These are phyloP conservation scores for Zaprionus ghesquierei DNA, from an alignment of 1,140 invertebrate species.

Conservation along the genomic window DNA sequence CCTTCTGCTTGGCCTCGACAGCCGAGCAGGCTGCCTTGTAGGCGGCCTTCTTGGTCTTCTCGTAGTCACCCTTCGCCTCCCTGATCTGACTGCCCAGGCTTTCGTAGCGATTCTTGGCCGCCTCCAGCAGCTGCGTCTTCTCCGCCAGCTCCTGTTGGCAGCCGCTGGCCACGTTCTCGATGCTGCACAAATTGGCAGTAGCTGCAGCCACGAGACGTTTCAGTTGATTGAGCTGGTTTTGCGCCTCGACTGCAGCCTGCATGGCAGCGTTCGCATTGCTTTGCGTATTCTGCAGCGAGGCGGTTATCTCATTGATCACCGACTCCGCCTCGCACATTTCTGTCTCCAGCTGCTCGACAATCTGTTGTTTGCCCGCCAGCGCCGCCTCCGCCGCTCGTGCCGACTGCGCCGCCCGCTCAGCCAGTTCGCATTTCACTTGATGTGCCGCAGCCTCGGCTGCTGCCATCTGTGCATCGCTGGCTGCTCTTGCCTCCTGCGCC, in stretches of 20 bases:
- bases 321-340: slow-evolving; percentile 86
- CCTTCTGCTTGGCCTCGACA: slow-evolving; percentile 84
- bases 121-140: slow-evolving; percentile 86
- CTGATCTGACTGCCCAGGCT: slow-evolving; percentile 85
- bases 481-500: slow-evolving; percentile 86
- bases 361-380: slow-evolving; percentile 85
- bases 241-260: slow-evolving; percentile 84
- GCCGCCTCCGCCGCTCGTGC: slow-evolving; percentile 87
- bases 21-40: slow-evolving; percentile 86
- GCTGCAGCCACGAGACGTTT: slow-evolving; percentile 83
- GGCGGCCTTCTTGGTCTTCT: slow-evolving; percentile 86
- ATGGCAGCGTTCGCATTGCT: slow-evolving; percentile 85
- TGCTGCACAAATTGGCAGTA: slow-evolving; percentile 84
- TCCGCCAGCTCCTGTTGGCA: slow-evolving; percentile 85
- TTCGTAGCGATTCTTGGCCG: slow-evolving; percentile 85
- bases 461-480: slow-evolving; percentile 86
- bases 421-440: slow-evolving; percentile 87
- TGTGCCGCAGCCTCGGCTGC: slow-evolving; percentile 87
- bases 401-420: slow-evolving; percentile 86
- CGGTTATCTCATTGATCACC: slow-evolving; percentile 85
- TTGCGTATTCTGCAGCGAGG: slow-evolving; percentile 85
- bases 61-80: slow-evolving; percentile 85
- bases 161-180: slow-evolving; percentile 85
- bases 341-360: slow-evolving; percentile 85
- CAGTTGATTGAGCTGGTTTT: slow-evolving; percentile 83